phyloP scores from a whole-genome alignment of 37 sponge, comb jelly and placozoan genomes.

The Corticium candelabrum region DNA sequence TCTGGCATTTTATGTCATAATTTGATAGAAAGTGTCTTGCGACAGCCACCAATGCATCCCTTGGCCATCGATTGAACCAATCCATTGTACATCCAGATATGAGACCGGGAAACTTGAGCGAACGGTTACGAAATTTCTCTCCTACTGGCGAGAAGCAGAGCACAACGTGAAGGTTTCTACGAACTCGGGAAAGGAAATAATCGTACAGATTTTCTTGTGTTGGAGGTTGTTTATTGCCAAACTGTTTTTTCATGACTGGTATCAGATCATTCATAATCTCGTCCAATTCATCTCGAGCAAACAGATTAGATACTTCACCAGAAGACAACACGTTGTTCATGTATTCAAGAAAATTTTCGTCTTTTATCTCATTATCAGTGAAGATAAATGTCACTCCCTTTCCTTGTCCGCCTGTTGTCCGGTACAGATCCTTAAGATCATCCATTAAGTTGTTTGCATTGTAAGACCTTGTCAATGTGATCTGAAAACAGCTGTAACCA shows the following conservation, averaged over 20 bases:
- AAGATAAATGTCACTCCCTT: constrained; percentile 93
- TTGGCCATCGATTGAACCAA: constrained; percentile 99
- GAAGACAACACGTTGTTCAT: constrained; percentile 98
- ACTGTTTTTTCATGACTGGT: constrained; percentile 95
- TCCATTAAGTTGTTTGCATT: constrained; percentile 90
- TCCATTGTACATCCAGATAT: constrained; percentile 99
- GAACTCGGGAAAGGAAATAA: constrained; percentile 84
- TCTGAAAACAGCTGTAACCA: constrained; percentile 96
- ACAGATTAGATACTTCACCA: constrained; percentile 93
- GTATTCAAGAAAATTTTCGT: constrained; percentile 96
- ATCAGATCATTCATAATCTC: constrained; percentile 80
- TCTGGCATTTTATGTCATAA: constrained; percentile 69
- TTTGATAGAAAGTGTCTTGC: constrained; percentile 80
- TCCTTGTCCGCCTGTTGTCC: constrained; percentile 74
- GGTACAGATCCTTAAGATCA: constrained; percentile 87
- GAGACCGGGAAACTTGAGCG: constrained; percentile 97
- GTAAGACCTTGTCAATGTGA: constrained; percentile 90
- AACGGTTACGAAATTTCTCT: constrained; percentile 88
- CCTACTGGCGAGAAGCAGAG: constrained; percentile 99
- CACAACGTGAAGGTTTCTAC: constrained; percentile 94
- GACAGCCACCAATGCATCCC: constrained; percentile 95
- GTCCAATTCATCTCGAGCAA: constrained; percentile 94
- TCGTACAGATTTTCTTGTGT: constrained; percentile 96
- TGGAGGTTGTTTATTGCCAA: constrained; percentile 81
- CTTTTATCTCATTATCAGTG: constrained; percentile 97